Percentiles rank a stretch among this genome's conserved stretches.
phyloP scores from a whole-genome alignment of 2,888 invertebrate species.

The Saturnia pavonia region DNA sequence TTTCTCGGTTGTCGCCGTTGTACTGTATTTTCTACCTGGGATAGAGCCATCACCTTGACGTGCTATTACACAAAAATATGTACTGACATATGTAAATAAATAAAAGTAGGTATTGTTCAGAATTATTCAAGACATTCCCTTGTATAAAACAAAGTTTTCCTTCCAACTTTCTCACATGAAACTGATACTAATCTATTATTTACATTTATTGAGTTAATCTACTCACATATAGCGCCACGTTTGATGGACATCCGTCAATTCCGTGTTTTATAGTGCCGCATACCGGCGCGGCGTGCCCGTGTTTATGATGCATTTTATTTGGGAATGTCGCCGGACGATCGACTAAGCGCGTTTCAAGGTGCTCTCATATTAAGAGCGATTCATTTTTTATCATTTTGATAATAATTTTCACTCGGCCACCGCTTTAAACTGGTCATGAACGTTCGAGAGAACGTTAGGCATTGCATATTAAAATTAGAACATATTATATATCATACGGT shows the following conservation, averaged over 20 bases:
- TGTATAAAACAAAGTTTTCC: neutral
- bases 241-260: slow-evolving; percentile 37
- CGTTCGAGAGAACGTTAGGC: too few species aligned
- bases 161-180: neutral
- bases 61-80: too few species aligned
- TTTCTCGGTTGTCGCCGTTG: too few species aligned
- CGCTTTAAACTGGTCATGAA: neutral
- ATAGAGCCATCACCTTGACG: too few species aligned
- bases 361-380: neutral
- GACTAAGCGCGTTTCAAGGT: slow-evolving; percentile 20
- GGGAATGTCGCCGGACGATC: slow-evolving; percentile 20
- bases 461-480: too few species aligned
- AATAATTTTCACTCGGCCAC: neutral
- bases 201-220: slow-evolving; percentile 17
- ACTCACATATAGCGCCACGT: slow-evolving; percentile 9
- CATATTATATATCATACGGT: too few species aligned
- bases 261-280: slow-evolving; percentile 37
- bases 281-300: slow-evolving; percentile 32
- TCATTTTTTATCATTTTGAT: neutral
- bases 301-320: slow-evolving; percentile 43
- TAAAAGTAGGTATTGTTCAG: too few species aligned
- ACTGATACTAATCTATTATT: slow-evolving; percentile 10
- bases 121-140: neutral
- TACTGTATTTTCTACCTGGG: too few species aligned
- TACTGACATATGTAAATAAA: too few species aligned